These are phyloP conservation scores for Cydia pomonella DNA, from an alignment of 1,140 invertebrate genomes.

Conservation along the genomic window DNA sequence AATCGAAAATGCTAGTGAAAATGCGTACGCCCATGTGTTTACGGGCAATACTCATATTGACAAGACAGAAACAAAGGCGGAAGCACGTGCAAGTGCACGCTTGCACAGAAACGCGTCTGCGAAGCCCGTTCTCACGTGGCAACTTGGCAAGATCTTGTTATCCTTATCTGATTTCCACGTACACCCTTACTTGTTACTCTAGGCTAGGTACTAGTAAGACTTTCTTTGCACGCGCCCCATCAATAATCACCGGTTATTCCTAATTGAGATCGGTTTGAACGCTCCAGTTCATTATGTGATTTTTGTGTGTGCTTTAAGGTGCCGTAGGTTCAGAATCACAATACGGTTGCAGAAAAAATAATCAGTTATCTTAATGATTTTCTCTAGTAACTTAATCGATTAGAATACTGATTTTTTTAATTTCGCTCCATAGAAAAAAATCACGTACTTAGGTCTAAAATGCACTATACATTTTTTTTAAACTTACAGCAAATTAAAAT, in stretches of 20 bases:
- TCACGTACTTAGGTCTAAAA: no score
- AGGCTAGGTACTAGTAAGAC: background rate
- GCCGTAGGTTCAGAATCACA: no score
- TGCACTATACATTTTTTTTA: no score
- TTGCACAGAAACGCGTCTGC: background rate
- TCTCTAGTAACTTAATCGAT: no score
- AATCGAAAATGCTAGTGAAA: no score
- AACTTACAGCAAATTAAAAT: no score
- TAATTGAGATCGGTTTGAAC: background rate
- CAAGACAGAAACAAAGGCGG: background rate
- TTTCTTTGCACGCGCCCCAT: background rate
- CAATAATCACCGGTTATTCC: background rate
- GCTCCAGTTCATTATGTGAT: background rate
- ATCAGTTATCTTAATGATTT: no score
- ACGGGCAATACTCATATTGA: background rate
- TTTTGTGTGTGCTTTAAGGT: background rate
- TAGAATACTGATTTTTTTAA: no score
- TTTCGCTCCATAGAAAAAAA: no score
- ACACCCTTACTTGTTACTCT: background rate
- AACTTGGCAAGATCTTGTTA: conserved; percentile 28
- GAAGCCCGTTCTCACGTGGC: conserved; percentile 14
- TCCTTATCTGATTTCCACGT: conserved; percentile 16
- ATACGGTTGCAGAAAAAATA: no score
- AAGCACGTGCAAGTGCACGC: background rate
- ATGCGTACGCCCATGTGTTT: no score